phyloP scores from a whole-genome alignment of 2,888 invertebrate genomes.

The Ochropleura plecta region DNA sequence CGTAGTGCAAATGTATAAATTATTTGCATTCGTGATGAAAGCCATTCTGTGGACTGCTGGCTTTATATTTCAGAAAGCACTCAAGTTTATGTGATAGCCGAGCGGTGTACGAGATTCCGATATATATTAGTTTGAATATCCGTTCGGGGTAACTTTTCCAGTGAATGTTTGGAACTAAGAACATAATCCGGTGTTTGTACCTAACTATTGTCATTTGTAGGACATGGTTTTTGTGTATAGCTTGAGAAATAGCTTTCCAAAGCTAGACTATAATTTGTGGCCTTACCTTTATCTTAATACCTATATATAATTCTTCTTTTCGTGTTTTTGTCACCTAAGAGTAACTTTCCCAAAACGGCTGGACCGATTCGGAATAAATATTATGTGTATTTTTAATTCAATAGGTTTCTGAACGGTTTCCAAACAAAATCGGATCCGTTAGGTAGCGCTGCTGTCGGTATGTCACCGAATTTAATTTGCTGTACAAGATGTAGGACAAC shows the following conservation, averaged over 20 bases:
- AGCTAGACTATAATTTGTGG: too few relatives aligned
- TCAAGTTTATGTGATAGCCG: slow-evolving; percentile 50
- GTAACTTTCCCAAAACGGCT: too few relatives aligned
- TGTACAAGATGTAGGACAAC: too few relatives aligned
- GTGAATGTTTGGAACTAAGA: slow-evolving; percentile 18
- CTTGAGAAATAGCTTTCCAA: neutral
- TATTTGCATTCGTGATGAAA: slow-evolving; percentile 60
- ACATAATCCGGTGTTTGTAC: slow-evolving; percentile 33
- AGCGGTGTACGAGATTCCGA: slow-evolving; percentile 26
- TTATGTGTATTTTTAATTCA: too few relatives aligned
- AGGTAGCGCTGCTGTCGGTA: too few relatives aligned
- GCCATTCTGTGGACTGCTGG: slow-evolving; percentile 38
- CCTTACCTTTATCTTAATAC: too few relatives aligned
- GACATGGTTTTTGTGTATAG: neutral
- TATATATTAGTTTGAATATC: slow-evolving; percentile 60
- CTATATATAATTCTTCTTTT: too few relatives aligned
- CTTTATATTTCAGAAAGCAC: slow-evolving; percentile 57
- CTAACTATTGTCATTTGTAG: neutral
- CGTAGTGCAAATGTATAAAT: slow-evolving; percentile 49
- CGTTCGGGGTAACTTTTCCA: slow-evolving; percentile 52
- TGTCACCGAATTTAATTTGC: too few relatives aligned
- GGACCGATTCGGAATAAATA: too few relatives aligned
- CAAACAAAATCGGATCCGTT: too few relatives aligned
- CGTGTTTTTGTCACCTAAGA: too few relatives aligned
- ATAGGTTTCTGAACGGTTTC: too few relatives aligned